Base-by-base conservation (phyloP, 2,888 invertebrate genomes). In the Alitta virens region DNA sequence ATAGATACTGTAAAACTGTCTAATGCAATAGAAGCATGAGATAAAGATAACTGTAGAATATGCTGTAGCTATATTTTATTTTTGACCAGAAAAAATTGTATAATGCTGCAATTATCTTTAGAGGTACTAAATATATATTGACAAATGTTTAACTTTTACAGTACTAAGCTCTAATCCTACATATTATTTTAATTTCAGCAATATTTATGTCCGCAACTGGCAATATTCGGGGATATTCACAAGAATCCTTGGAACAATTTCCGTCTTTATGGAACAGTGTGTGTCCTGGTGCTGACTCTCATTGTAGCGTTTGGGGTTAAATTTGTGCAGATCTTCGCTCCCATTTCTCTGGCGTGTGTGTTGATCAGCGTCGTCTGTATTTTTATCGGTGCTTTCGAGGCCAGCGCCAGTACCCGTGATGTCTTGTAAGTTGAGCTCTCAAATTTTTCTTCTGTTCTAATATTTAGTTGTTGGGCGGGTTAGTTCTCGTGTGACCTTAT, bases 321-420 rank as follows among this genome's bases (percentile, higher is more conserved):
- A 82, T 96, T 98, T 82, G 97, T 98, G 73, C 96, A 95, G 86
- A 94, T 95, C 85, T 94, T 98, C 79, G 97, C 97, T 46, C 91
- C 95, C 2, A 86, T 97, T 67, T 96, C 96, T 54, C 87, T 98
- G 71, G 91, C 92, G 66, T 96, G 96, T 83, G 97, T 98, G 71
- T 88, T 98, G 74, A 85, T 94, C 56, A 96, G 96, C 71, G 95
- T 98, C 82, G 81, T 92, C 53, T 92, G 95, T 58, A 93, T 97
- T 68, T 96, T 95, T 84, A 88, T 89, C 72, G 98, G 97, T 59
- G 91, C 96, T 72, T 92, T 95, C 49, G 21, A 62, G 24, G 60
- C 68, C 52, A 70, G 64, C 56, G 62, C 58, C 7, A 49, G 55
- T 24, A 68, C 63, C 23, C 65, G 61, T 33, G 65, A 66, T 52